Conservation (phyloP, 2,888 invertebrate species). For the Morpho helenor region DNA sequence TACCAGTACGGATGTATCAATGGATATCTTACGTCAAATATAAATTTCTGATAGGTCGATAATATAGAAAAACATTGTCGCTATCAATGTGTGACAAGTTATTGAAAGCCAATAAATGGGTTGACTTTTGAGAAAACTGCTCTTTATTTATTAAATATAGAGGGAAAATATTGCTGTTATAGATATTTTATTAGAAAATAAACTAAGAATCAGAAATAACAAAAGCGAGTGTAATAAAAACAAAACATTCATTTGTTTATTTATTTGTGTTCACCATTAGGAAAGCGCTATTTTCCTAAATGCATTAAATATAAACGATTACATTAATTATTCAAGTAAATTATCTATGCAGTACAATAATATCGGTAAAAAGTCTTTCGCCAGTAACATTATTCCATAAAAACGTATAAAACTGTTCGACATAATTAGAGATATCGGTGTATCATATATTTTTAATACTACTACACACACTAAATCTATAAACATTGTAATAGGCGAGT, state of each 20-base stretch:
- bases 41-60: too few relatives aligned
- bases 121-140: too few relatives aligned
- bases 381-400: constrained; percentile 58
- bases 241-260: constrained; percentile 29
- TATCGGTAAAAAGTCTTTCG: constrained; percentile 63
- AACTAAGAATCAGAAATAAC: too few relatives aligned
- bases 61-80: too few relatives aligned
- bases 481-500: constrained; percentile 19
- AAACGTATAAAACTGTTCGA: constrained; percentile 64
- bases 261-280: constrained; percentile 38
- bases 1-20: too few relatives aligned
- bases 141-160: too few relatives aligned
- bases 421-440: constrained; percentile 38
- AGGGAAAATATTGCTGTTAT: too few relatives aligned
- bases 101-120: too few relatives aligned
- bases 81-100: too few relatives aligned
- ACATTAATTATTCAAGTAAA: constrained; percentile 51
- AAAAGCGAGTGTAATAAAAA: constrained; percentile 11
- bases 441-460: constrained; percentile 30
- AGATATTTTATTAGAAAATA: too few relatives aligned
- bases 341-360: constrained; percentile 49
- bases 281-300: constrained; percentile 59
- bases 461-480: constrained; percentile 31
- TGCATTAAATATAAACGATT: constrained; percentile 65
- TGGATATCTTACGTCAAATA: too few relatives aligned